Base-by-base conservation (phyloP, 2,113 vertebrate species). In the Solea solea region DNA sequence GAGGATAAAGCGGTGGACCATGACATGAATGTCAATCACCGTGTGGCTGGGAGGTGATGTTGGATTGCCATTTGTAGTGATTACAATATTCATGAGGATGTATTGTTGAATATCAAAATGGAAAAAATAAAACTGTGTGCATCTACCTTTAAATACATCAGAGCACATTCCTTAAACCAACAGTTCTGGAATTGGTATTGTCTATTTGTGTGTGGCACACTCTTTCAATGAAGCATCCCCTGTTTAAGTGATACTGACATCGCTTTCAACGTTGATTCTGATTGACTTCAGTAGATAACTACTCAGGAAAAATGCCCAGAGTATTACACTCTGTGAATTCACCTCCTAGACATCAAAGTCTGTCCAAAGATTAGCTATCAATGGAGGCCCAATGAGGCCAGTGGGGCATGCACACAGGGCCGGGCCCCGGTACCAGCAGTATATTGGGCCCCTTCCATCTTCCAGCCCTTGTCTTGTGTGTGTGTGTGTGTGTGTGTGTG, bases 371-470 rank as follows among this genome's bases (percentile, higher is more conserved):
- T 77, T 61, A 77, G 54, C 74, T 73, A 83, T 88, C 71, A 85
- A 79, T 76, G 66, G 79, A 82, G 66, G 67, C 78, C 75, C 72
- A 81, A 71, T 72, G 80, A 81, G 53, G 64, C 82, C 59, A 60
- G 53, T 25, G 80, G 80, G 82, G 78, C 64, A 60, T 49, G 64
- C 69, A 75, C 71, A 79, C 66, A 48, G 54, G 86, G 87, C 82
- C 70, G 15, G 57, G 58, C 76, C 88, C 73, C 82, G 87, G 66
- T 75, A 58, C 65, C 49, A 28, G 59, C 87, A 76, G 48, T 73
- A 72, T 73, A 76, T 71, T 40, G 42, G 79, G 58, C 76, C 78
- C 72, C 72, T 81, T 88, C 90, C 91, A 92, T 92, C 89, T 92
- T 89, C 68, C 84, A n/a, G 70, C 69, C 76, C 71, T 79, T 69